Base-by-base conservation (phyloP, 1,140 invertebrate genomes). In the Habropoda laboriosa region DNA sequence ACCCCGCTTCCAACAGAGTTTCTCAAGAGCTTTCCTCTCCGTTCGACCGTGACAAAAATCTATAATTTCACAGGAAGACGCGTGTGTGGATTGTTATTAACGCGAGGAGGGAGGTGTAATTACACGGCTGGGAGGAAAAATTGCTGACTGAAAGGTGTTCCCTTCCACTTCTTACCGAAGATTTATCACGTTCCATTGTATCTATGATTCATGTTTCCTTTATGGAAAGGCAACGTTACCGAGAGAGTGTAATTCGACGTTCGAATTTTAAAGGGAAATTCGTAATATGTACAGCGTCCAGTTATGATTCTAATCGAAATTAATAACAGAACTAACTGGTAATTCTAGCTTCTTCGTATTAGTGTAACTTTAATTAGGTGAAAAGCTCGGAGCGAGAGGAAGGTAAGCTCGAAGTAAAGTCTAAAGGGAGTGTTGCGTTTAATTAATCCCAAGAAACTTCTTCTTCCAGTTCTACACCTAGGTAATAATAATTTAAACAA, bases 1-100 rank as follows among this genome's bases (percentile, higher is more conserved):
- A 85, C 86, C 80, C 61, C 51, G 42, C 74, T 71, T 51, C 60
- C n/a, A 70, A 64, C 85, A 88, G 86, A 76, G 82, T 80, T 81
- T 88, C 85, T 83, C 87, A 85, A 85, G n/a, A n/a, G 76, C 76
- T 83, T 58, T 30, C 64, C 16, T 64, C 27, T 16, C 38, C 49
- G 30, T 30, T 58, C 38, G 49, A 45, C 49, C 81, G 66, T 57
- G 70, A 78, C 79, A 68, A 73, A 85, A 81, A 61, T 49, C 60
- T 64, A 53, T 83, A 80, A 76, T 64, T 85, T 73, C 73, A 55
- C 47, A 57, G 68, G 18, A 21, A 35, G 30, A 5, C 10, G 13
- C 3, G 10, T 53, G 38, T 1, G 53, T 38, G 66, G 58, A 73
- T 73, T 21, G 47, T 38, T 73, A 61, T 78, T 71, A 78, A 71